Base-by-base conservation (phyloP, 2,797 vertebrate genomes). In the Gadopsis marmoratus region DNA sequence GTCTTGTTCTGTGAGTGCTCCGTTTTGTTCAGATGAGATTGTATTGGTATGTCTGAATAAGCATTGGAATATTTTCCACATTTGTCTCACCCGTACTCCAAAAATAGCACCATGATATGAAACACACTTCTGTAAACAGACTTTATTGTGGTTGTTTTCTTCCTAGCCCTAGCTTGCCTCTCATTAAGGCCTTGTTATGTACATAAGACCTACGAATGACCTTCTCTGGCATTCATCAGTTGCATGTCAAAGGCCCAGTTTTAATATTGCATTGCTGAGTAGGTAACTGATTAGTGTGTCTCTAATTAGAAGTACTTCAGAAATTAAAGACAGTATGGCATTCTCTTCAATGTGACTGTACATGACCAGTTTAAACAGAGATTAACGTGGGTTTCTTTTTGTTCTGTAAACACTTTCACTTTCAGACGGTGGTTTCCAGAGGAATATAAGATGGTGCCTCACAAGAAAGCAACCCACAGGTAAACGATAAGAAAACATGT, bases 381-480 rank as follows among this genome's bases (percentile, higher is more conserved):
- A 31, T 33, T 47, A 65, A 50, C 71, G 45, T 64, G 51, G 5
- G 4, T 53, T 74, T 65, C 23, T 41, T 48, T 66, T 16, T 74
- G 65, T 58, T 71, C 11, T 66, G 0, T 72, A 2, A 53, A 74
- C 19, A 3, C 33, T 35, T 35, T 35, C 33, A 35, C 43, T 67
- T 80, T 60, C 69, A 99, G 98, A 78, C 97, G 98, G 85, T 99
- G 98, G 98, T 98, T 97, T 90, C 96, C 97, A 19, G 95, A 96
- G 45, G 97, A 98, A 6, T 98, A 96, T 5, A 96, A 95, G 82
- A 94, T 90, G 72, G 95, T 95, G 9, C 98, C 98, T 70, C 96
- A 96, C 86, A 99, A 99, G 90, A 96, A 92, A 16, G 96, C 96
- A n/a, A 95, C 95, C 56, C 98, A 99, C 94, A 98, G 98, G 98